phyloP scores from a whole-genome alignment of 2,888 invertebrate genomes.

The Ectemnius lituratus region DNA sequence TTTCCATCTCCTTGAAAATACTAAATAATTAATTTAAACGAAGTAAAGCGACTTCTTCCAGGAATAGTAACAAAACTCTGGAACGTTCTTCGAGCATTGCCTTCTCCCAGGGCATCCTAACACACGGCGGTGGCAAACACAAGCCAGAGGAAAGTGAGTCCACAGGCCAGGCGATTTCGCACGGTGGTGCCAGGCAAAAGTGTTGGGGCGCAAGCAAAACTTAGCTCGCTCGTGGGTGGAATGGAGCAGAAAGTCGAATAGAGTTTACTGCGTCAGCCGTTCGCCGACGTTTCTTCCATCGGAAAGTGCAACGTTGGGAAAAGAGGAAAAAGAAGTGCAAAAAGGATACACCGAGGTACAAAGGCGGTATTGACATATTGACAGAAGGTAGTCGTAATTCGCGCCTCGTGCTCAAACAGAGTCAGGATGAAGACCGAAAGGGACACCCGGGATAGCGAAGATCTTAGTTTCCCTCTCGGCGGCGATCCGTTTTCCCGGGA shows the following conservation, averaged over 20 bases:
- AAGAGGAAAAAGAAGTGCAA: conserved; percentile 3
- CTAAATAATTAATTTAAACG: too few species aligned
- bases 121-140: too few species aligned
- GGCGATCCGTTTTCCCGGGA: conserved; percentile 52
- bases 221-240: too few species aligned
- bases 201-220: too few species aligned
- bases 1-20: too few species aligned
- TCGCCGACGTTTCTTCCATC: conserved; percentile 20
- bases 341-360: conserved; percentile 40
- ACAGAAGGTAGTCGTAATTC: conserved; percentile 70
- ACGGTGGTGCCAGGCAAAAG: too few species aligned
- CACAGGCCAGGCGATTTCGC: too few species aligned
- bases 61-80: too few species aligned
- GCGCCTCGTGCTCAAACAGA: conserved; percentile 69
- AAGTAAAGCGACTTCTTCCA: too few species aligned
- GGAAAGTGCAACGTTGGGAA: conserved; percentile 46
- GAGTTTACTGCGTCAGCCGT: conserved; percentile 29
- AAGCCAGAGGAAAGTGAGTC: too few species aligned
- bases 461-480: conserved; percentile 39
- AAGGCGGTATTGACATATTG: conserved; percentile 64
- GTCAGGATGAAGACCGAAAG: conserved; percentile 20
- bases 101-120: too few species aligned
- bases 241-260: conserved; percentile 20
- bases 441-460: conserved; percentile 10
- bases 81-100: too few species aligned